Base-by-base conservation (phyloP, 1,140 invertebrate species). In the Trachymyrmex septentrionalis region DNA sequence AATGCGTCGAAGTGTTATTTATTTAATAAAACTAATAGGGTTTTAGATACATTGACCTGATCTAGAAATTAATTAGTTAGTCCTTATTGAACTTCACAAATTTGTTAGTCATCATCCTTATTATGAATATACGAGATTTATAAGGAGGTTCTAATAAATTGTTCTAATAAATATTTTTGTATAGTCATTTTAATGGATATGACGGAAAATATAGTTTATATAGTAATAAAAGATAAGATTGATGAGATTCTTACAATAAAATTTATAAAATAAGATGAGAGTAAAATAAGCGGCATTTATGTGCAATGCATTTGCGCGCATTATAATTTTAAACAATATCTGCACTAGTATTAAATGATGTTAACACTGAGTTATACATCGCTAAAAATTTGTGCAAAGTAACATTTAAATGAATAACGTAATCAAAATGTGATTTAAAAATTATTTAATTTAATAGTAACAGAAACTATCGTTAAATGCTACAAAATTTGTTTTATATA, bases 1-100 rank as follows among this genome's bases (percentile, higher is more conserved):
- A 57, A 50, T 59, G 21, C 27, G 57, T 9, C 61, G 14, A 87
- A 77, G 61, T 75, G 72, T 91, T 91, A 90, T 90, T 55, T 91
- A 80, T 44, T 76, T 66, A 86, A 89, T 90, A 55, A 89, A 91
- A 90, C 84, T 78, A 90, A 86, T 48, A n/a, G n/a, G 86, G 55
- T 67, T 77, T 73, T 19, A 48, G 6, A 59, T 59, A 78, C 27
- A n/a, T 34, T 71, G 30, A 53, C 0, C 12, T 71, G 6, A 24
- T 16, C 3, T 24, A 80, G 44, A 53, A 57, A 90, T 90, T 90
- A 90, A 85, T 89, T 90, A 90, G 69, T 82, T 48, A 84, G n/a
- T 78, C 64, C 64, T 75, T 57, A 24, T 30, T 59, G 61, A 81
- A 24, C 21, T 73, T 53, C 3, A 48, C 21, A 72, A 82, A 72